These are phyloP conservation scores for Poecilia velifera DNA, from an alignment of 2,797 vertebrate species.

Conservation along the genomic window DNA sequence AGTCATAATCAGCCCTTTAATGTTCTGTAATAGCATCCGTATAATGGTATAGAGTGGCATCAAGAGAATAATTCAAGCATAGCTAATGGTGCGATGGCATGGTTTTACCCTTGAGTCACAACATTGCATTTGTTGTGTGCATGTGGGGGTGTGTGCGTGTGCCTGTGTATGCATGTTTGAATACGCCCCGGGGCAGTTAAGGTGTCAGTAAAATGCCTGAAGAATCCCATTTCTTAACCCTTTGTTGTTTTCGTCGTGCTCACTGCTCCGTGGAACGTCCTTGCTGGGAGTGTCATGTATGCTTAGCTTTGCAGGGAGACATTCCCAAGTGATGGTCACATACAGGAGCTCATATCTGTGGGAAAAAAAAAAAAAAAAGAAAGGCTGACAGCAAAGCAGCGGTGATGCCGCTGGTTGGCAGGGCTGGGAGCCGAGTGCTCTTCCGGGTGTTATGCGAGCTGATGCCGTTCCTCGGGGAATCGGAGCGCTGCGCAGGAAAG, in stretches of 20 bases:
- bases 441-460: constrained; percentile 72
- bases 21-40: constrained; percentile 78
- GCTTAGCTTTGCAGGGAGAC: constrained; percentile 61
- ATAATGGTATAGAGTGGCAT: constrained; percentile 79
- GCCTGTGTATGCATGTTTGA: constrained; percentile 65
- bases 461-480: constrained; percentile 71
- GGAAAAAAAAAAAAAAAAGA: constrained; percentile 25
- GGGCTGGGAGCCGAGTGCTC: constrained; percentile 52
- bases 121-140: constrained; percentile 73
- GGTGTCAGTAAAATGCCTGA: constrained; percentile 77
- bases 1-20: constrained; percentile 79
- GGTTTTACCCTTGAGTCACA: constrained; percentile 82
- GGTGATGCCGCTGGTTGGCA: constrained; percentile 15
- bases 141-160: constrained; percentile 36
- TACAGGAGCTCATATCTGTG: constrained; percentile 69
- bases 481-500: constrained; percentile 36
- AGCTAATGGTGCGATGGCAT: constrained; percentile 74
- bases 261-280: constrained; percentile 58
- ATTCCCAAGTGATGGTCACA: constrained; percentile 50
- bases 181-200: constrained; percentile 69
- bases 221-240: constrained; percentile 75
- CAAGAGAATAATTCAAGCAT: constrained; percentile 78
- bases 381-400: constrained; percentile 56
- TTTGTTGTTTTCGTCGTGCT: constrained; percentile 60
- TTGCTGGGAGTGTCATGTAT: constrained; percentile 67